Evolutionary conservation across 2,113 vertebrate species (phyloP).

Genomic region (Pedetes capensis): DNA sequence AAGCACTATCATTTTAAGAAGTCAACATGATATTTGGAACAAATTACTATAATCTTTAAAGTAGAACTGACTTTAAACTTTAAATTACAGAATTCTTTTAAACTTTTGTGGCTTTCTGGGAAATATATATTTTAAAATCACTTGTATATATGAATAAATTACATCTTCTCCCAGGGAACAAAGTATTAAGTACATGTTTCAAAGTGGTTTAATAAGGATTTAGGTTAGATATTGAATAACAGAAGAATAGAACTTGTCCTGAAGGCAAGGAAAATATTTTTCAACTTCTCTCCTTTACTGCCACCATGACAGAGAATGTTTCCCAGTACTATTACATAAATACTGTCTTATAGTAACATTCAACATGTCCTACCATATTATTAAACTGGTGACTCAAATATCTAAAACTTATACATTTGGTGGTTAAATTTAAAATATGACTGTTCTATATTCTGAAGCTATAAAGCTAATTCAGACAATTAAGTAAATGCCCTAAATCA

Average conservation of each 20-base stretch:
- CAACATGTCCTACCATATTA: neutral
- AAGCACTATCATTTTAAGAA: neutral
- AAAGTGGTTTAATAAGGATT: slow-evolving; percentile 30
- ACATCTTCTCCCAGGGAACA: neutral
- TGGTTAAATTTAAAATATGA: slow-evolving; percentile 33
- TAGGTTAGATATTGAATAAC: neutral
- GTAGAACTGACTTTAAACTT: neutral
- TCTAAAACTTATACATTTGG: neutral
- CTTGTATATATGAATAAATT: slow-evolving; percentile 38
- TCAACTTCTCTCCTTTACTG: slow-evolving; percentile 9
- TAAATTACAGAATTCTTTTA: slow-evolving; percentile 42
- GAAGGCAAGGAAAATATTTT: slow-evolving; percentile 33
- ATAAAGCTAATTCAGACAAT: neutral
- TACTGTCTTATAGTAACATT: neutral
- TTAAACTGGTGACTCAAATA: neutral
- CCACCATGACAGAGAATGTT: neutral
- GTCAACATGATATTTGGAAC: neutral
- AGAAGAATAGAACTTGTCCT: neutral
- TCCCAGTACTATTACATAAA: neutral
- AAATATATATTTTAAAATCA: slow-evolving; percentile 22
- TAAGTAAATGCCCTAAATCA: neutral
- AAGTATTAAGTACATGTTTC: slow-evolving; percentile 24
- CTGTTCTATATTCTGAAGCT: neutral
- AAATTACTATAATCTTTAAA: slow-evolving; percentile 48
- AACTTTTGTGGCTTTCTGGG: slow-evolving; percentile 10